These are phyloP conservation scores for Bombus waltoni DNA, from an alignment of 1,140 invertebrate species.

Conservation along the genomic window DNA sequence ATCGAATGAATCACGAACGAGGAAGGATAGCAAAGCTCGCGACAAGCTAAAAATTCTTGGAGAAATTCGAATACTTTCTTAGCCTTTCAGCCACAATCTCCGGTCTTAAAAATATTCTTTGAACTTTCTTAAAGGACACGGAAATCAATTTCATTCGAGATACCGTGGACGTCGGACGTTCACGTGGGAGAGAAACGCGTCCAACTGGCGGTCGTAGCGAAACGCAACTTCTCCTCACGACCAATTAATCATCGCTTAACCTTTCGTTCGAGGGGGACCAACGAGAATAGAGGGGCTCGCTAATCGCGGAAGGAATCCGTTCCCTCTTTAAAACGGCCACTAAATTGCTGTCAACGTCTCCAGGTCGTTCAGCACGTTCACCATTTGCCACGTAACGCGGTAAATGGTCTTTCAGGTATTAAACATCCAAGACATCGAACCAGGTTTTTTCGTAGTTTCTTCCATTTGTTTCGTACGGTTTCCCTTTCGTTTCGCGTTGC, in stretches of 20 bases:
- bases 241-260: constrained; percentile 30
- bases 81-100: not conserved
- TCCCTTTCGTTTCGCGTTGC: not conserved
- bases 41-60: not conserved
- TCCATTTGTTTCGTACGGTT: not conserved
- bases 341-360: constrained; percentile 19
- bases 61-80: not conserved
- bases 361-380: not conserved
- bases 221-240: not conserved
- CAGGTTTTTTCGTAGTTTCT: not conserved
- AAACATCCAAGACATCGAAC: not conserved
- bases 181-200: constrained; percentile 12
- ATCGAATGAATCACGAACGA: not conserved
- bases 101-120: not conserved
- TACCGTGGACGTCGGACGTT: not conserved
- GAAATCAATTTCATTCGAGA: not conserved
- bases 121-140: not conserved
- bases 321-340: not conserved
- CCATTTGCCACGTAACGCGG: not conserved
- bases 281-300: not conserved
- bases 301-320: constrained; percentile 11
- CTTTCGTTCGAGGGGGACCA: not conserved
- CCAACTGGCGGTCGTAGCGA: not conserved
- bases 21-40: not conserved
- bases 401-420: not conserved